These are phyloP conservation scores for Trichonephila clavata DNA, from an alignment of 1,140 invertebrate species.

Conservation along the genomic window DNA sequence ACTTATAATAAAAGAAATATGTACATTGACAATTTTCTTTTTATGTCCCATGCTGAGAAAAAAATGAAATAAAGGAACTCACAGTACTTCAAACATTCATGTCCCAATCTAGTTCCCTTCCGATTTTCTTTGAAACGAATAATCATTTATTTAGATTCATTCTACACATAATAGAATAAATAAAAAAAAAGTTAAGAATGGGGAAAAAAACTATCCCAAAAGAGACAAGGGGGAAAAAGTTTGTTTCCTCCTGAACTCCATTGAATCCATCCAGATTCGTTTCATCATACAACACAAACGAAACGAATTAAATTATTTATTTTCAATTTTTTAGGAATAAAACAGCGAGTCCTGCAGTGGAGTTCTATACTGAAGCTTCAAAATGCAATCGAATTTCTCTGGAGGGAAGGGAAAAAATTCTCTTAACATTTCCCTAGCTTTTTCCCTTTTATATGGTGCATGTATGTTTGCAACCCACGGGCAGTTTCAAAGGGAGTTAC, in stretches of 20 bases:
- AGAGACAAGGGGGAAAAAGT: neutral
- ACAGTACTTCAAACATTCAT: neutral
- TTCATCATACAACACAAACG: constrained; percentile 34
- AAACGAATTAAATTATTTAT: constrained; percentile 69
- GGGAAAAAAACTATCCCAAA: neutral
- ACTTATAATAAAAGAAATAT: too few relatives aligned
- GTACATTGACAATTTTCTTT: too few relatives aligned
- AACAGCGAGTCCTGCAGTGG: neutral
- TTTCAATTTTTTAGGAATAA: constrained; percentile 47
- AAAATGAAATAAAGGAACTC: neutral
- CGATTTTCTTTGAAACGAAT: neutral
- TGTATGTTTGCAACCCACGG: constrained; percentile 35
- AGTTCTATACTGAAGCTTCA: neutral
- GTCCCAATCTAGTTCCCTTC: neutral
- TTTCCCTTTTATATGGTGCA: constrained; percentile 1
- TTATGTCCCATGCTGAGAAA: neutral
- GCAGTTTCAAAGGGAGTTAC: constrained; percentile 51
- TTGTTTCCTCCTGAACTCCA: neutral
- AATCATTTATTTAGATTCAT: constrained; percentile 16
- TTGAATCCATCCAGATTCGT: neutral
- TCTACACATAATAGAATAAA: constrained; percentile 1
- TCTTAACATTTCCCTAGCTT: neutral
- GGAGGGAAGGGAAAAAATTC: constrained; percentile 37
- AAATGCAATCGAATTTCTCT: constrained; percentile 63
- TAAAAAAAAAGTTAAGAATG: neutral